Evolutionary conservation across 1,140 invertebrate genomes (phyloP).

Genomic region (Temnothorax longispinosus): DNA sequence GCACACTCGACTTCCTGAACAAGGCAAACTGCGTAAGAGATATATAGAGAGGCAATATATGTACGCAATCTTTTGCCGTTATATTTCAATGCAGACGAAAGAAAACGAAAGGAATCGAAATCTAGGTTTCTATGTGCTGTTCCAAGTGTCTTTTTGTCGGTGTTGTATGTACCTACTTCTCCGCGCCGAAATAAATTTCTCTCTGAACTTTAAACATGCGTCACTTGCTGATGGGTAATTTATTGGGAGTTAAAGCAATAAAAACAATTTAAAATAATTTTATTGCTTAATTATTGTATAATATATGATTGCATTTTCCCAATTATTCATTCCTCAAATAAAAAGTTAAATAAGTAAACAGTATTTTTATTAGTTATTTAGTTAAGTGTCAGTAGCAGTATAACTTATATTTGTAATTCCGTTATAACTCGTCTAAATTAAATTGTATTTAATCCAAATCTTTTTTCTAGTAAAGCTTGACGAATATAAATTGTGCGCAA

Average conservation of each 20-base stretch:
- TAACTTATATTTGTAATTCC: background rate
- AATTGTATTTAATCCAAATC: background rate
- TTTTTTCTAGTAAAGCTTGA: background rate
- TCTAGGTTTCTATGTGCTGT: background rate
- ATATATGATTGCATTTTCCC: background rate
- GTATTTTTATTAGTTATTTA: background rate
- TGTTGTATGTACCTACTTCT: background rate
- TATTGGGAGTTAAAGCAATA: background rate
- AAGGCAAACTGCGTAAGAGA: constrained; percentile 2
- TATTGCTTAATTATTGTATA: background rate
- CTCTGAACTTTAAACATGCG: background rate
- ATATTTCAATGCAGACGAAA: constrained; percentile 3
- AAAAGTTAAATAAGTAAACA: background rate
- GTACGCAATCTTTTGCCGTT: background rate
- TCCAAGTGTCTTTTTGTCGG: background rate
- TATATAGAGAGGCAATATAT: background rate
- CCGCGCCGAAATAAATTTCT: background rate
- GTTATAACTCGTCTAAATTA: background rate
- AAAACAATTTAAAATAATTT: background rate
- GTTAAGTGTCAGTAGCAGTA: background rate
- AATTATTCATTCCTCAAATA: background rate
- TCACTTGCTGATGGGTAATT: constrained; percentile 50
- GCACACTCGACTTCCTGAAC: constrained; percentile 16
- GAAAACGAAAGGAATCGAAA: constrained; percentile 36
- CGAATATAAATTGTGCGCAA: background rate